These are phyloP conservation scores for Oreortyx pictus DNA, from an alignment of 2,797 vertebrate genomes.

Conservation along the genomic window DNA sequence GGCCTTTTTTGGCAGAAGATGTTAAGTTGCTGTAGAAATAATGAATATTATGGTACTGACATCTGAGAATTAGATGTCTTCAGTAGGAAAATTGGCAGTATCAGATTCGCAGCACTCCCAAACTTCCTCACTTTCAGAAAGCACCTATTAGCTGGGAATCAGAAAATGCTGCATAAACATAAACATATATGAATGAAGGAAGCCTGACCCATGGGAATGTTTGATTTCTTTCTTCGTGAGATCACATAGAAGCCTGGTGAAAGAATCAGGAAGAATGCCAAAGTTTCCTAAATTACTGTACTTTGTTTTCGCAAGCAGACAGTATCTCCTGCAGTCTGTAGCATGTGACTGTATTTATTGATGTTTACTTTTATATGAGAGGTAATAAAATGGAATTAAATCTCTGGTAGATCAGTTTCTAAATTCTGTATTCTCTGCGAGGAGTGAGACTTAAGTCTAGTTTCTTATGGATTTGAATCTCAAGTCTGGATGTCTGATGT, in stretches of 20 bases:
- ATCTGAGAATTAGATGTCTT: not conserved
- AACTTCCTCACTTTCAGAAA: not conserved
- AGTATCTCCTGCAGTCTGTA: not conserved
- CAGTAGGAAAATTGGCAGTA: not conserved
- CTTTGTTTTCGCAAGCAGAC: conserved; percentile 26
- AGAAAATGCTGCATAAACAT: conserved; percentile 16
- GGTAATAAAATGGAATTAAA: not conserved
- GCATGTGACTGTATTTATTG: not conserved
- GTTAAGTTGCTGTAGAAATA: not conserved
- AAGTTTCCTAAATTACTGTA: not conserved
- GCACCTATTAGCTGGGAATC: conserved; percentile 14
- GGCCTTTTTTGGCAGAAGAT: not conserved
- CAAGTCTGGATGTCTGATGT: not conserved
- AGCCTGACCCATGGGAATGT: conserved; percentile 41
- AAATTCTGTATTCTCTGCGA: not conserved
- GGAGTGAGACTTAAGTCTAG: not conserved
- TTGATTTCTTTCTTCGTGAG: conserved; percentile 41
- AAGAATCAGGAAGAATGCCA: conserved; percentile 22
- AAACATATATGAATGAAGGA: conserved; percentile 24
- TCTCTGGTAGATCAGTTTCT: not conserved
- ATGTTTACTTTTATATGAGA: not conserved
- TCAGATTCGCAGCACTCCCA: not conserved
- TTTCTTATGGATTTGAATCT: not conserved
- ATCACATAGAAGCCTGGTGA: conserved; percentile 13
- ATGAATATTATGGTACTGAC: not conserved